Evolutionary conservation across 2,888 invertebrate species (phyloP).

Genomic region (Cantharis rufa): DNA sequence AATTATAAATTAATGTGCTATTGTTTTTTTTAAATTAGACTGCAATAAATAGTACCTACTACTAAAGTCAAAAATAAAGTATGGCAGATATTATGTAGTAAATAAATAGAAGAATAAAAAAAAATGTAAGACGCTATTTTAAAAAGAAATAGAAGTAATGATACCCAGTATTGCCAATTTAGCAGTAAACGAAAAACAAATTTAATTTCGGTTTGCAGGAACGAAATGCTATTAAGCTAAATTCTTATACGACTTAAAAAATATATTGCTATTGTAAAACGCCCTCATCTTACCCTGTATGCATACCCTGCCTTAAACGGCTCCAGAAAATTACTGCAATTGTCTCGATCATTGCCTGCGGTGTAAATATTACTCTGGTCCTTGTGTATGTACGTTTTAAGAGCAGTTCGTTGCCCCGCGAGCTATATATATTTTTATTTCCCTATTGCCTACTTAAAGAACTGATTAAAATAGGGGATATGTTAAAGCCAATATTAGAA

Average conservation of each 20-base stretch:
- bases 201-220: slow-evolving; percentile 50
- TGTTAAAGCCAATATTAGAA: slow-evolving; percentile 53
- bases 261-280: slow-evolving; percentile 48
- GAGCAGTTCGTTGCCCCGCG: slow-evolving; percentile 39
- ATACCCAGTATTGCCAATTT: slow-evolving; percentile 26
- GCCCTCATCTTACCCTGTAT: slow-evolving; percentile 36
- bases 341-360: slow-evolving; percentile 55
- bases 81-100: not conserved
- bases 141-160: slow-evolving; percentile 19
- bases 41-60: not conserved
- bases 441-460: slow-evolving; percentile 57
- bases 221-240: slow-evolving; percentile 52
- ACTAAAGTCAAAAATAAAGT: not conserved
- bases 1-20: not conserved
- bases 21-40: not conserved
- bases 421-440: slow-evolving; percentile 56
- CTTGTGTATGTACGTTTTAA: slow-evolving; percentile 36
- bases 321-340: slow-evolving; percentile 55
- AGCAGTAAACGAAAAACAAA: slow-evolving; percentile 41
- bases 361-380: slow-evolving; percentile 38
- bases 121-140: not conserved
- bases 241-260: slow-evolving; percentile 50
- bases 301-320: slow-evolving; percentile 43
- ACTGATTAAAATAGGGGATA: slow-evolving; percentile 56
- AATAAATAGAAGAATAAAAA: not conserved